Evolutionary conservation across 1,140 invertebrate species (phyloP).

Genomic region (Drosophila pachea): DNA sequence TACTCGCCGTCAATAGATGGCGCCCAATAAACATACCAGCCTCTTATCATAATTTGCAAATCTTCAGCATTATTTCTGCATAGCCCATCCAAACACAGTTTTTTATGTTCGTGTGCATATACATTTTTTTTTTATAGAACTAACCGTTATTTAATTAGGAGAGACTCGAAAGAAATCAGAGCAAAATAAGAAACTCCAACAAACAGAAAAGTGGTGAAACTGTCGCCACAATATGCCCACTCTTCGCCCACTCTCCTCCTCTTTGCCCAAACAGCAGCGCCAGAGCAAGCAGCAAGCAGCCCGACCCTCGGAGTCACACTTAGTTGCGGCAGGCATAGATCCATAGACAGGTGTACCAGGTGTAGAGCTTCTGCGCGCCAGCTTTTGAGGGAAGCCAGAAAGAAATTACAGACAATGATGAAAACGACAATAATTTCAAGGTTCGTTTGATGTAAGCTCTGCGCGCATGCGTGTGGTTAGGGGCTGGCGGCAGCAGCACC

Average conservation of each 20-base stretch:
- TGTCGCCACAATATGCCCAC: conserved; percentile 41
- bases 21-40: neutral
- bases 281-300: too few relatives aligned
- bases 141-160: conserved; percentile 70
- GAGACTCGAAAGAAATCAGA: conserved; percentile 70
- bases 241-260: neutral
- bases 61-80: too few relatives aligned
- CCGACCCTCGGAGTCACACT: conserved; percentile 42
- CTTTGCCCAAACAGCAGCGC: too few relatives aligned
- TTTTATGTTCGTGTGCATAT: conserved; percentile 11
- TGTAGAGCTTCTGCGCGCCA: conserved; percentile 21
- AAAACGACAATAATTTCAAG: conserved; percentile 79
- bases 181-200: conserved; percentile 41
- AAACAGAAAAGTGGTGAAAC: conserved; percentile 49
- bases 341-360: conserved; percentile 39
- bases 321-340: conserved; percentile 52
- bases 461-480: conserved; percentile 59
- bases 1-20: neutral
- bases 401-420: conserved; percentile 72
- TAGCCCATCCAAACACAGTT: conserved; percentile 23
- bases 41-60: conserved; percentile 14
- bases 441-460: conserved; percentile 77
- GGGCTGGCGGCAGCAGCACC: too few relatives aligned
- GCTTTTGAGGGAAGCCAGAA: conserved; percentile 30
- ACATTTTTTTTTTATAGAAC: conserved; percentile 43